A percentile compares a stretch with the other conserved stretches of the same genome.
These are phyloP conservation scores for Heliocidaris erythrogramma DNA, from an alignment of 35 echinoderm and acorn worm genomes.

Conservation along the genomic window DNA sequence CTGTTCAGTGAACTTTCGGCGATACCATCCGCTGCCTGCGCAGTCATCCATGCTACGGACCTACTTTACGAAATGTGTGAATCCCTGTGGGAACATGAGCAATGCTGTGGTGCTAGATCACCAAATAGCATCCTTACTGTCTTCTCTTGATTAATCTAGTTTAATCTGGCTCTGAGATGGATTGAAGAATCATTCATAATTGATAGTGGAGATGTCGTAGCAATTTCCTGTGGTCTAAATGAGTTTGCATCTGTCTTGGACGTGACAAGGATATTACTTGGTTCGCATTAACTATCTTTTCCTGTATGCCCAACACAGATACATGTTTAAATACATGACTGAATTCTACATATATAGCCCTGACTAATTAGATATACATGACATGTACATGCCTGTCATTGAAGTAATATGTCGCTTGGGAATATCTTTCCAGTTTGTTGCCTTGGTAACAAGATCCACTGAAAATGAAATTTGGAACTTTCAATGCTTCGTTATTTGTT, in stretches of 20 bases:
- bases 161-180: background rate
- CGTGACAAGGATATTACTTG: background rate
- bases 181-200: background rate
- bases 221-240: background rate
- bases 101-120: background rate
- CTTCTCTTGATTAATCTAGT: background rate
- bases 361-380: no score
- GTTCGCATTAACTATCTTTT: no score
- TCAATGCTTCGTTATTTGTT: no score
- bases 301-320: no score
- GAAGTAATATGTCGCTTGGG: no score
- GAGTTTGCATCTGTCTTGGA: background rate
- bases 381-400: no score
- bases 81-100: background rate
- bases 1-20: slow-evolving; percentile 16
- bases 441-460: no score
- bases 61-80: background rate
- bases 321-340: no score
- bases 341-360: no score
- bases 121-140: background rate
- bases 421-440: no score
- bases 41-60: background rate
- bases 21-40: background rate
- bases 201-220: background rate
- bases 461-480: no score